A percentile compares a stretch with the other conserved stretches of the same genome.
Evolutionary conservation across 2,797 vertebrate genomes (phyloP).

Genomic region (Myioborus miniatus): DNA sequence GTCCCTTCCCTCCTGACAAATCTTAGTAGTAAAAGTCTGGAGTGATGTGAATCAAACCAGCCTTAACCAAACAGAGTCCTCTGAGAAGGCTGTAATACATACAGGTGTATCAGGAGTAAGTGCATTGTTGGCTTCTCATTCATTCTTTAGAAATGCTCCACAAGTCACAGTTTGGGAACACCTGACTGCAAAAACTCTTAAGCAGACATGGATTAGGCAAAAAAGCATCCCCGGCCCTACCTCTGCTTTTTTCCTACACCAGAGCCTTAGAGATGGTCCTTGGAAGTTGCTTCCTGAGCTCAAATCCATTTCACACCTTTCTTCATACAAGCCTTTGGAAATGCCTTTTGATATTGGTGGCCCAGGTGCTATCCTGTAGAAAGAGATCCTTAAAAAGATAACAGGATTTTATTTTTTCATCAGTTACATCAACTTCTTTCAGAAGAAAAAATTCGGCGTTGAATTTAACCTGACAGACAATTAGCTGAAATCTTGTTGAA

Average conservation of each 20-base stretch:
- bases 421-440: not conserved
- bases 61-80: not conserved
- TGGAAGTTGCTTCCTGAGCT: not conserved
- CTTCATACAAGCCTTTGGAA: not conserved
- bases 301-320: not conserved
- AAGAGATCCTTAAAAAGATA: not conserved
- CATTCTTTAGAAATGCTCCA: not conserved
- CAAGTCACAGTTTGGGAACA: not conserved
- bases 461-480: slow-evolving; percentile 4
- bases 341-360: not conserved
- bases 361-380: not conserved
- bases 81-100: not conserved
- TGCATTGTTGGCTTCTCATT: not conserved
- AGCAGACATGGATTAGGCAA: not conserved
- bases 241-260: not conserved
- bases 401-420: not conserved
- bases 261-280: not conserved
- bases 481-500: slow-evolving; percentile 35
- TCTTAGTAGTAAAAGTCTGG: not conserved
- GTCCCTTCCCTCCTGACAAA: not conserved
- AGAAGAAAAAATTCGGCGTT: not conserved
- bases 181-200: not conserved
- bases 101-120: not conserved
- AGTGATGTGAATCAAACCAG: not conserved
- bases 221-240: not conserved